Base-by-base conservation (phyloP, 1,140 invertebrate genomes). In the Plodia interpunctella region DNA sequence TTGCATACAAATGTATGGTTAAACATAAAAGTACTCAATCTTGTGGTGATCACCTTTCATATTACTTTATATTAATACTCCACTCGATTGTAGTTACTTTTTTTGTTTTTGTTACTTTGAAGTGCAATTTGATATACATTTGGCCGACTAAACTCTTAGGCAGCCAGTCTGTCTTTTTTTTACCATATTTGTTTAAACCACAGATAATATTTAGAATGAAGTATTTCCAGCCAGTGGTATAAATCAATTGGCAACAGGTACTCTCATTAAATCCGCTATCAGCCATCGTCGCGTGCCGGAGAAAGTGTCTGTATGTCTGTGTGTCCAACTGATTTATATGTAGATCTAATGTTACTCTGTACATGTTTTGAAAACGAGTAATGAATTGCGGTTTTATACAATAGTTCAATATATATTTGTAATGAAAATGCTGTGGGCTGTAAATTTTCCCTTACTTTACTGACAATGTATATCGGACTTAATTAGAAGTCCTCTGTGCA, bases 241-340 rank as follows among this genome's bases (percentile, higher is more conserved):
- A 53, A 53, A 53, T 53, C 51, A 53, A 53, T 53, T 53, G 30
- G 30, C 30, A 6, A 53, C 51, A n/a, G 19, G 51, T 53, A 25
- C 20, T 53, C 51, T 53, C 51, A 53, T 53, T 53, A 53, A 53
- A 17, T 20, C 51, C 13, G 19, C 20, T 53, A 53, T 53, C 51
- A 11, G 51, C 10, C 4, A 51, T 25, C 51, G 51, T 53, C 51
- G 51, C 51, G 51, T 53, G 51, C 51, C 51, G 21, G 51, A 2
- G 51, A 53, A 53, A 53, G 51, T 53, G 51, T 53, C 21, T 15
- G 51, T 53, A n/a, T 53, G 51, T 25, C 11, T n/a, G n/a, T n/a
- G n/a, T n/a, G n/a, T n/a, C n/a, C n/a, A n/a, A 2, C 21, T 25
- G 51, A 53, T 53, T 53, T 53, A 53, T 53, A 53, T 53, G 51